Evolutionary conservation across 2,888 invertebrate genomes (phyloP).

Genomic region (Pedicia rivosa): DNA sequence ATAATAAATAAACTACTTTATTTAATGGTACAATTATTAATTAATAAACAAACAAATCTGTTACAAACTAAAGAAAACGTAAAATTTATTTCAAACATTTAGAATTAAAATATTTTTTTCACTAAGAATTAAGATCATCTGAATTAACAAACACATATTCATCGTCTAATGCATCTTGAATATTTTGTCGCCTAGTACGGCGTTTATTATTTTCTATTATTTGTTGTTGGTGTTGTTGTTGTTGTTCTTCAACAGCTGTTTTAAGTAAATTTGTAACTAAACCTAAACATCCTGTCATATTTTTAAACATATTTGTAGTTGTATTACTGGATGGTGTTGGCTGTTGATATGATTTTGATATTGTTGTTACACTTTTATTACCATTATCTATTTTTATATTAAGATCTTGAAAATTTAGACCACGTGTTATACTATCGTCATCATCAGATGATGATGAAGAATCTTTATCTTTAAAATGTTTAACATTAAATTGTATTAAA

Average conservation of each 20-base stretch:
- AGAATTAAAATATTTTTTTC: no score
- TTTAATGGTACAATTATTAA: no score
- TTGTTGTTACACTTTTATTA: neutral
- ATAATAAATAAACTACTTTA: no score
- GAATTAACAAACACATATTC: conserved; percentile 29
- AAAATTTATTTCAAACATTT: no score
- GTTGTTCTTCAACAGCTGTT: conserved; percentile 1
- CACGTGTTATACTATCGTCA: conserved; percentile 28
- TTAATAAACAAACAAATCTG: no score
- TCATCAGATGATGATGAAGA: conserved; percentile 27
- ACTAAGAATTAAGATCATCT: conserved; percentile 23
- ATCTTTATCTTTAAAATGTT: conserved; percentile 26
- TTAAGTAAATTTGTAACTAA: conserved; percentile 4
- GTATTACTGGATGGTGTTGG: no score
- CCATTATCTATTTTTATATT: conserved; percentile 16
- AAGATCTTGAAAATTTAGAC: conserved; percentile 24
- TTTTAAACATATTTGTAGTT: no score
- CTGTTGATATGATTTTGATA: neutral
- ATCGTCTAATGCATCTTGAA: conserved; percentile 20
- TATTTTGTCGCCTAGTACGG: neutral
- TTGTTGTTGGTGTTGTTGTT: conserved; percentile 8
- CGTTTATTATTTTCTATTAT: conserved; percentile 3
- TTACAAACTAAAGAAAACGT: no score
- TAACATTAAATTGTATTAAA: conserved; percentile 22
- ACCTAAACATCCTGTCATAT: no score